Conservation (phyloP, 2,797 vertebrate species). For the Bradypodion pumilum region DNA sequence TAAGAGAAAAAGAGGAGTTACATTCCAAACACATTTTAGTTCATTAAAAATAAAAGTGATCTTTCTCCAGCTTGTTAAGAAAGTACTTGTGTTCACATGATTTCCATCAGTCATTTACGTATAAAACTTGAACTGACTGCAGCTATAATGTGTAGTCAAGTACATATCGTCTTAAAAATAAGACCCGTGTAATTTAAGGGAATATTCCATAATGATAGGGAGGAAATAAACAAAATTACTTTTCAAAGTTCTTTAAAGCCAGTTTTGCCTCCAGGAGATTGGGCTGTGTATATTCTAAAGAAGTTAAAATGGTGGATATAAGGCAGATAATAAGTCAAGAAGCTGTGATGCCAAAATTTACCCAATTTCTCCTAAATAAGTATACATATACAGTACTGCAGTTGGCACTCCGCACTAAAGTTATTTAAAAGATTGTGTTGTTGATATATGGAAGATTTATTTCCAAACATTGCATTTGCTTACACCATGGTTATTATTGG, state of each 20-base stretch:
- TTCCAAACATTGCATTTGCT: background rate
- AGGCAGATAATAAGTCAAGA: slow-evolving; percentile 12
- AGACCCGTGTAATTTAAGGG: no score
- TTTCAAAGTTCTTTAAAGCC: background rate
- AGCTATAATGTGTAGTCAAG: no score
- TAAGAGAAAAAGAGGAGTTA: background rate
- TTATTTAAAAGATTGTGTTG: no score
- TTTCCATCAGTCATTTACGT: background rate
- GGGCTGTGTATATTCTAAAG: slow-evolving; percentile 12
- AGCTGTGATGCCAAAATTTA: background rate
- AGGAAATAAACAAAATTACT: background rate
- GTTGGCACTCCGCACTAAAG: no score
- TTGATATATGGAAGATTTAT: no score
- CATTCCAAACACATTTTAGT: background rate
- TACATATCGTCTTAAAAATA: no score
- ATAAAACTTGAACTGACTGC: background rate
- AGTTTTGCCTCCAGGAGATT: background rate
- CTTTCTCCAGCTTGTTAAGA: background rate
- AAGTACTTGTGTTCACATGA: background rate
- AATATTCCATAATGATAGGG: no score
- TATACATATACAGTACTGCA: no score
- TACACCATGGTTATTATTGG: no score
- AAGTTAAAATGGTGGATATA: background rate
- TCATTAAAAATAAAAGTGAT: background rate
- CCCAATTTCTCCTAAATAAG: slow-evolving; percentile 39